phyloP scores from a whole-genome alignment of 2,797 vertebrate genomes.

The Argya squamiceps region DNA sequence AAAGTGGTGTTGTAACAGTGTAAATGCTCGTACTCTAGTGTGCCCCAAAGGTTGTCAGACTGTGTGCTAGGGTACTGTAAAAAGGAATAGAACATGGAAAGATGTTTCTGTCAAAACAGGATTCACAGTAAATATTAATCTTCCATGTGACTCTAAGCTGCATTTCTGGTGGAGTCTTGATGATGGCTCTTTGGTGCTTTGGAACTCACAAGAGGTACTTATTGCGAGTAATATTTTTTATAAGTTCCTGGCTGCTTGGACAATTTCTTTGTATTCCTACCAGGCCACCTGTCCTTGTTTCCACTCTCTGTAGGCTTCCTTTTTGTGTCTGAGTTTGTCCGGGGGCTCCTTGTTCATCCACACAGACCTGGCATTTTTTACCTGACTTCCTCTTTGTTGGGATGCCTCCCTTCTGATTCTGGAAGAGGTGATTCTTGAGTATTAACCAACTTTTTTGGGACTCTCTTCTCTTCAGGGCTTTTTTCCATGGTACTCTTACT shows the following conservation, averaged over 20 bases:
- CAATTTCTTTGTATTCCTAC: not conserved
- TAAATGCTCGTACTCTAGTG: not conserved
- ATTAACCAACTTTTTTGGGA: not conserved
- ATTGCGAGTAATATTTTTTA: not conserved
- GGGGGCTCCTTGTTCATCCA: not conserved
- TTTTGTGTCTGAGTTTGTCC: not conserved
- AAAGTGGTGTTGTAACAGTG: not conserved
- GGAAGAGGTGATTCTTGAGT: not conserved
- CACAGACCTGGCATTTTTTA: not conserved
- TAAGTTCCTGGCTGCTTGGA: not conserved
- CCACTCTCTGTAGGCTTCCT: not conserved
- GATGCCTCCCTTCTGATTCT: not conserved
- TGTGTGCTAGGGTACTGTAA: not conserved
- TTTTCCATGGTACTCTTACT: not conserved
- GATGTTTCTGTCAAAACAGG: constrained; percentile 7
- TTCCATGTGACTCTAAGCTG: not conserved
- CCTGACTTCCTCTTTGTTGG: not conserved
- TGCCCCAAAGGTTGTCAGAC: not conserved
- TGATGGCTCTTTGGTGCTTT: not conserved
- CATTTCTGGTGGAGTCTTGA: not conserved
- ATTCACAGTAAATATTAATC: not conserved
- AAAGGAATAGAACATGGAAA: not conserved
- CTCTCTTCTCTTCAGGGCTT: not conserved
- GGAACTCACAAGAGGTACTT: not conserved
- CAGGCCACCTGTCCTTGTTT: not conserved